These are phyloP conservation scores for Leptinotarsa rubiginosa DNA, from an alignment of 2,888 invertebrate species.

Conservation along the genomic window DNA sequence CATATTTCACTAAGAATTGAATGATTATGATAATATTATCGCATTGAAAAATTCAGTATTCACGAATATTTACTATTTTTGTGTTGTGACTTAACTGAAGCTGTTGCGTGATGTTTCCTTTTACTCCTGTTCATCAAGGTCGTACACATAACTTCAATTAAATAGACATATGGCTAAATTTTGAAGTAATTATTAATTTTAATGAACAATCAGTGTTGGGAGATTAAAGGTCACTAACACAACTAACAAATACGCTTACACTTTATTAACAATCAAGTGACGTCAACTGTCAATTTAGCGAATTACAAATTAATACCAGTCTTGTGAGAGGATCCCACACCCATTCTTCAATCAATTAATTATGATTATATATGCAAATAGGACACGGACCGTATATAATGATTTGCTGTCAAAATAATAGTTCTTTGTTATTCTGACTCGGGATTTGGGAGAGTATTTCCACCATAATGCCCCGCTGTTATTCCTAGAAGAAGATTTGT, in stretches of 20 bases:
- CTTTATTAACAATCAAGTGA: slow-evolving; percentile 56
- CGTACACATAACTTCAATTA: background rate
- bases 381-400: slow-evolving; percentile 13
- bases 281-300: slow-evolving; percentile 56
- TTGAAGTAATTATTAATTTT: slow-evolving; percentile 54
- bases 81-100: too few relatives aligned
- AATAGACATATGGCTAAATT: background rate
- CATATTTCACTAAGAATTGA: too few relatives aligned
- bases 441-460: background rate
- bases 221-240: slow-evolving; percentile 56
- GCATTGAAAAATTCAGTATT: too few relatives aligned
- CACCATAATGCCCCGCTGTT: background rate
- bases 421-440: slow-evolving; percentile 1
- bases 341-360: slow-evolving; percentile 39
- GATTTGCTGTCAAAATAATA: slow-evolving; percentile 16
- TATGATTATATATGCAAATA: slow-evolving; percentile 43
- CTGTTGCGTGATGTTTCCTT: too few relatives aligned
- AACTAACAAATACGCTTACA: slow-evolving; percentile 50
- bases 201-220: slow-evolving; percentile 56
- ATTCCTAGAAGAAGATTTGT: slow-evolving; percentile 2
- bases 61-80: too few relatives aligned
- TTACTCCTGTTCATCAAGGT: slow-evolving; percentile 3
- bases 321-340: slow-evolving; percentile 41
- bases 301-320: slow-evolving; percentile 52
- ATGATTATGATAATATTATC: too few relatives aligned